Percentiles rank a stretch among this genome's conserved stretches.
Conservation (phyloP, 2,888 invertebrate genomes). For the Limnephilus marmoratus region DNA sequence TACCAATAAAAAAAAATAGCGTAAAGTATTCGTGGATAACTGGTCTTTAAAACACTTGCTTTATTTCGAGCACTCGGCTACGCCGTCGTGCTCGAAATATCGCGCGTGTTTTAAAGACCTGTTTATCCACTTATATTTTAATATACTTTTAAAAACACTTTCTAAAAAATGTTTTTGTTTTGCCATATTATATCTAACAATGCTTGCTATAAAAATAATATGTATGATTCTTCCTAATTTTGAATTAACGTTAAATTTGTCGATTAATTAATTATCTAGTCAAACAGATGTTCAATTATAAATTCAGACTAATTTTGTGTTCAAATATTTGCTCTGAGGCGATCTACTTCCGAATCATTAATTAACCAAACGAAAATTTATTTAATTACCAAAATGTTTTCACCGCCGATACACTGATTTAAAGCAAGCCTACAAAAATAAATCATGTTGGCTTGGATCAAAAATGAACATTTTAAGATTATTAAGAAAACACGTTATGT, state of each 20-base stretch:
- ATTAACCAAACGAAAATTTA: background rate
- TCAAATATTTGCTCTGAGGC: conserved; percentile 2
- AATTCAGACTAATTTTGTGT: background rate
- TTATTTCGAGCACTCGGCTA: too few species aligned
- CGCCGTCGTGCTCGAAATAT: too few species aligned
- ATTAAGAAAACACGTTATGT: background rate
- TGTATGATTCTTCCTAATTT: background rate
- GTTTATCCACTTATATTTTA: too few species aligned
- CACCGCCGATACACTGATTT: background rate
- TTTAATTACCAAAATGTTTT: background rate
- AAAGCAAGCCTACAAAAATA: background rate
- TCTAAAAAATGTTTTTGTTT: background rate
- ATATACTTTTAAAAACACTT: background rate
- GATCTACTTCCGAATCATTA: background rate
- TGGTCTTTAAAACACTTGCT: too few species aligned
- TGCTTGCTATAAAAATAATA: background rate
- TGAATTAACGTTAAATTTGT: background rate
- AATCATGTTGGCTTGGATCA: background rate
- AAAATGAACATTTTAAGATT: background rate
- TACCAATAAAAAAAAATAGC: too few species aligned
- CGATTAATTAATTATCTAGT: background rate
- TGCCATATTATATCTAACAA: too few species aligned
- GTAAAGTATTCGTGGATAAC: too few species aligned
- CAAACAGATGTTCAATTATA: background rate
- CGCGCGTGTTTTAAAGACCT: too few species aligned